Base-by-base conservation (phyloP, 2,113 vertebrate species). In the Paratilapia polleni region DNA sequence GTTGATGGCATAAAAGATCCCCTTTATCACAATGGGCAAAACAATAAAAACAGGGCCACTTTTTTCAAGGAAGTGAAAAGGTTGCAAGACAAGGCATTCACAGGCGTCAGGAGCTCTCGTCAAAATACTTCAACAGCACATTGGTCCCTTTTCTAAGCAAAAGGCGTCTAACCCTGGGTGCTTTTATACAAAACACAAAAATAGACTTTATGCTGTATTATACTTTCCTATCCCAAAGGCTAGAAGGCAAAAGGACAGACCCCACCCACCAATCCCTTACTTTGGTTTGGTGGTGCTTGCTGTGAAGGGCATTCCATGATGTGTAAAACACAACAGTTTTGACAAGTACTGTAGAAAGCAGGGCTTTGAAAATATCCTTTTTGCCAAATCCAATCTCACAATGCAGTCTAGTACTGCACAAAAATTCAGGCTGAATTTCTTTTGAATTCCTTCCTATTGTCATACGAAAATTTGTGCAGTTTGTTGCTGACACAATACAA, bases 1-100 rank as follows among this genome's bases (percentile, higher is more conserved):
- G 79, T 88, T 88, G 87, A 92, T 92, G 87, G 83, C 80, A 91
- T 94, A 66, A 94, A 94, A 92, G 87, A 91, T 85, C 84, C 66
- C 85, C 88, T 94, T 93, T 80, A 90, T 90, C 90, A 91, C 82
- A 88, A 82, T 64, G 78, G 88, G 61, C 77, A 85, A 84, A 89
- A 90, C 85, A 88, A 85, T 87, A 85, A 87, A 87, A 84, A 81
- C 63, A 80, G 61, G 60, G 78, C 66, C 59, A 82, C 47, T 74
- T 77, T 68, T 80, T 81, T 74, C n/a, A 89, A 84, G 41, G 47
- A 81, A 86, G 62, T 86, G 62, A 87, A 91, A 91, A 87, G 80
- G 74, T 84, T 92, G 79, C 49, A 85, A 91, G 85, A 70, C 64
- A 41, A 89, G 75, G 49, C 82, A 26, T 89, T 84, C 41, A n/a